Percentiles rank a stretch among this genome's conserved stretches.
Evolutionary conservation across 2,888 invertebrate genomes (phyloP).

Genomic region (Plebejus argus): DNA sequence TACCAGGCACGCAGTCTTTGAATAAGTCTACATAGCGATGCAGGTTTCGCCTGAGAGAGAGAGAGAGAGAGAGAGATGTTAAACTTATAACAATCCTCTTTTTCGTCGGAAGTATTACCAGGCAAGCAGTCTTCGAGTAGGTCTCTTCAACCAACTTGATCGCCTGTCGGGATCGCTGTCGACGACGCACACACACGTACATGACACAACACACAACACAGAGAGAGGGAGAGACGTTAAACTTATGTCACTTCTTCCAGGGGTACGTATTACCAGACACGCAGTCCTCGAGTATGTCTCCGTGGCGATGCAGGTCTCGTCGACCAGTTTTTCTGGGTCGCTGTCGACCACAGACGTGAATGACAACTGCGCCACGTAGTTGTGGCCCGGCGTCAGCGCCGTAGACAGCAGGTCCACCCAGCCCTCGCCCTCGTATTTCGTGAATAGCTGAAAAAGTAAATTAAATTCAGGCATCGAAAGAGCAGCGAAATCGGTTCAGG

Average conservation of each 20-base stretch:
- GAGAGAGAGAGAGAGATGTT: too few species aligned
- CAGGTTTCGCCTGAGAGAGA: too few species aligned
- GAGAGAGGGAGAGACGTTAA: too few species aligned
- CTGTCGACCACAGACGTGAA: slow-evolving; percentile 53
- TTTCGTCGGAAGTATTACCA: too few species aligned
- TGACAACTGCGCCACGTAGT: slow-evolving; percentile 53
- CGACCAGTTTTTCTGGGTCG: slow-evolving; percentile 49
- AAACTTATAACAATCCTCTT: too few species aligned
- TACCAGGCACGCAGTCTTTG: slow-evolving; percentile 41
- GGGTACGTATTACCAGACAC: slow-evolving; percentile 44
- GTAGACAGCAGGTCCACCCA: slow-evolving; percentile 46
- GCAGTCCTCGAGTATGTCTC: slow-evolving; percentile 41
- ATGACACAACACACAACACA: not conserved
- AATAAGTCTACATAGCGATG: slow-evolving; percentile 38
- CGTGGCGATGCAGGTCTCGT: slow-evolving; percentile 39
- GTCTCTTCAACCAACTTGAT: slow-evolving; percentile 48
- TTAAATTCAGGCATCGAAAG: too few species aligned
- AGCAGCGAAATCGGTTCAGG: too few species aligned
- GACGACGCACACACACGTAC: slow-evolving; percentile 43
- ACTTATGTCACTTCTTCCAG: too few species aligned
- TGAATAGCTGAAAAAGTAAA: slow-evolving; percentile 50
- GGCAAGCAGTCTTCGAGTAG: slow-evolving; percentile 40
- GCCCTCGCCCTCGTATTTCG: slow-evolving; percentile 56
- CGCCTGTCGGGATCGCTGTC: slow-evolving; percentile 50
- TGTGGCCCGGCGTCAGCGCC: slow-evolving; percentile 50